Conservation (phyloP, 1,140 invertebrate species). For the Pseudachorutes palmiensis region DNA sequence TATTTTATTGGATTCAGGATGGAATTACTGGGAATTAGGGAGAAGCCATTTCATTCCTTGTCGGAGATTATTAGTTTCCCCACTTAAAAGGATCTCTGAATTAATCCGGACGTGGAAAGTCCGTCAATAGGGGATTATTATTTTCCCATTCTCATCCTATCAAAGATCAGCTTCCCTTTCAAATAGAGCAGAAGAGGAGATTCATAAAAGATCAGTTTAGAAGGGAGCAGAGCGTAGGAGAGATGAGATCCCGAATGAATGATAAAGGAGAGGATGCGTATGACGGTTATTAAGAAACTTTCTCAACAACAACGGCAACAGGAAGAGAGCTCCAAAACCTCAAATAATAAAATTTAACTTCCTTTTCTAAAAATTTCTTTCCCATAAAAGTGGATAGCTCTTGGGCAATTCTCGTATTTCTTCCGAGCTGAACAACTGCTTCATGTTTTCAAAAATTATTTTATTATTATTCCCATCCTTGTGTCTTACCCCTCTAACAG, state of each 20-base stretch:
- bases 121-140: neutral
- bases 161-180: conserved; percentile 2
- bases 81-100: neutral
- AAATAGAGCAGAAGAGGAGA: neutral
- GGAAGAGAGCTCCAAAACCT: neutral
- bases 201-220: neutral
- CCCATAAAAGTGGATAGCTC: neutral
- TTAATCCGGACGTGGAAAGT: too few relatives aligned
- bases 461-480: too few relatives aligned
- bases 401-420: too few relatives aligned
- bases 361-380: neutral
- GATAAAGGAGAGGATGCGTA: neutral
- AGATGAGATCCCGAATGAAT: neutral
- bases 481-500: too few relatives aligned
- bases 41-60: neutral
- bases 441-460: too few relatives aligned
- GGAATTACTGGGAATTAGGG: neutral
- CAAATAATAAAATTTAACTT: conserved; percentile 10
- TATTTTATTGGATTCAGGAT: conserved; percentile 6
- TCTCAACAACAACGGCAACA: too few relatives aligned
- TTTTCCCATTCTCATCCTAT: neutral
- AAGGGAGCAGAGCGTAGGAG: neutral
- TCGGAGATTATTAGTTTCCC: neutral
- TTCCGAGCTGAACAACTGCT: too few relatives aligned
- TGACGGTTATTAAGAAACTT: conserved; percentile 11